These are phyloP conservation scores for Volucella inflata DNA, from an alignment of 2,888 invertebrate species.

Conservation along the genomic window DNA sequence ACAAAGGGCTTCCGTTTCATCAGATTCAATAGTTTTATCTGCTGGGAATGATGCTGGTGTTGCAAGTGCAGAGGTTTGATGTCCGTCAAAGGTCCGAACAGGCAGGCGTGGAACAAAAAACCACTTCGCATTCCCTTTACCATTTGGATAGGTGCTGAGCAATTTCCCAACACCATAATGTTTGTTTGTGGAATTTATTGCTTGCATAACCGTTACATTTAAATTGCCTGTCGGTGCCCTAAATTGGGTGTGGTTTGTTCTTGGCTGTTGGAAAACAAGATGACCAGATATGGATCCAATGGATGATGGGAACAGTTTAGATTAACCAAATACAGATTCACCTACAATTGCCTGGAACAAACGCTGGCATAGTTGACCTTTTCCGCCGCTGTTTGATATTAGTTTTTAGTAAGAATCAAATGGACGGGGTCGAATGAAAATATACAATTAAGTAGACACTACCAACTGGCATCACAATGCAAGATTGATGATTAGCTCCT, in stretches of 20 bases:
- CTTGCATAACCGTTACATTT: constrained; percentile 40
- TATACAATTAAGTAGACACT: too few relatives aligned
- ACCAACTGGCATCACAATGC: too few relatives aligned
- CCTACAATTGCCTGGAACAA: constrained; percentile 3
- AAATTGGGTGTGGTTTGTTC: background rate
- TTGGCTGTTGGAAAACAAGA: background rate
- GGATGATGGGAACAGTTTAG: constrained; percentile 43
- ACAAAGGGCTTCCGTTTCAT: constrained; percentile 67
- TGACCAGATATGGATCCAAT: constrained; percentile 47
- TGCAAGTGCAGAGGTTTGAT: constrained; percentile 40
- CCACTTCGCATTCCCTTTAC: constrained; percentile 26
- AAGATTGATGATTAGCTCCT: too few relatives aligned
- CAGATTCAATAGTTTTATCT: background rate
- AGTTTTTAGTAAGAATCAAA: too few relatives aligned
- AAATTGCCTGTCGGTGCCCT: constrained; percentile 28
- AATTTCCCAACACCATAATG: constrained; percentile 49
- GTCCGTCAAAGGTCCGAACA: constrained; percentile 33
- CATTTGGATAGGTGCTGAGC: constrained; percentile 36
- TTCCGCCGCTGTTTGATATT: too few relatives aligned
- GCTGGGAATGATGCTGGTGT: background rate
- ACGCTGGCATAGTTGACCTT: too few relatives aligned
- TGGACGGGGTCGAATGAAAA: too few relatives aligned
- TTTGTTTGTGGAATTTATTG: constrained; percentile 55
- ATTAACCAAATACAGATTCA: constrained; percentile 41
- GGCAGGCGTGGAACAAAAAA: constrained; percentile 29